Evolutionary conservation across 2,888 invertebrate genomes (phyloP).

Genomic region (Apodemia mormo): DNA sequence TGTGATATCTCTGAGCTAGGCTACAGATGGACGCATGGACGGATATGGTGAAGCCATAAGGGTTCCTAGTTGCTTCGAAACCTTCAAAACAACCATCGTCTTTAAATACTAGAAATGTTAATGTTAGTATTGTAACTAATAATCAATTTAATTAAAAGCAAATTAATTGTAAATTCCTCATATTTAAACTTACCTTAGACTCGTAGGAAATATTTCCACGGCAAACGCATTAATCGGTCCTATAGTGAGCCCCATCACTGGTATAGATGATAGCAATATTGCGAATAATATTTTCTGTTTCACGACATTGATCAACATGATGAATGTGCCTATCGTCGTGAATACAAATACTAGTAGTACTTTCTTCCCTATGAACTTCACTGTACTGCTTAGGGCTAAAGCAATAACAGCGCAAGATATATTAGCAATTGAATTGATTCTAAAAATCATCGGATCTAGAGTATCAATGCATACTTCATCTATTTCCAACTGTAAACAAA

Average conservation of each 20-base stretch:
- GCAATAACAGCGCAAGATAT: constrained; percentile 57
- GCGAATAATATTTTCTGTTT: constrained; percentile 62
- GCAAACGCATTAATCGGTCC: constrained; percentile 72
- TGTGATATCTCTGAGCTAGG: too few species aligned
- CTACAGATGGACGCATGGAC: too few species aligned
- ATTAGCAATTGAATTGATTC: constrained; percentile 60
- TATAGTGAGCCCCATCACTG: constrained; percentile 59
- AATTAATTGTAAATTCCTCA: neutral
- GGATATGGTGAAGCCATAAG: too few species aligned
- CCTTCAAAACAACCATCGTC: too few species aligned
- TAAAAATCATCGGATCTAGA: constrained; percentile 60
- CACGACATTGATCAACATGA: constrained; percentile 63
- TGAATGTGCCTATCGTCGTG: constrained; percentile 55
- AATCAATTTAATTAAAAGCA: neutral
- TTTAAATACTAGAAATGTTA: too few species aligned
- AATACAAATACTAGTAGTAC: constrained; percentile 54
- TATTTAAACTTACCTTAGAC: constrained; percentile 57
- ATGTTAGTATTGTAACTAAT: neutral
- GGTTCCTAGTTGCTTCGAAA: too few species aligned
- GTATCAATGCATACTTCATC: constrained; percentile 56
- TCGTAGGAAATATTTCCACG: constrained; percentile 71
- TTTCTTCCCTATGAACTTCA: constrained; percentile 66
- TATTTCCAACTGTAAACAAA: constrained; percentile 46
- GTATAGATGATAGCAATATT: constrained; percentile 59
- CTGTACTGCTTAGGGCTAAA: constrained; percentile 52